Evolutionary conservation across 2,113 vertebrate genomes (phyloP).

Genomic region (Pollimyrus isidori): DNA sequence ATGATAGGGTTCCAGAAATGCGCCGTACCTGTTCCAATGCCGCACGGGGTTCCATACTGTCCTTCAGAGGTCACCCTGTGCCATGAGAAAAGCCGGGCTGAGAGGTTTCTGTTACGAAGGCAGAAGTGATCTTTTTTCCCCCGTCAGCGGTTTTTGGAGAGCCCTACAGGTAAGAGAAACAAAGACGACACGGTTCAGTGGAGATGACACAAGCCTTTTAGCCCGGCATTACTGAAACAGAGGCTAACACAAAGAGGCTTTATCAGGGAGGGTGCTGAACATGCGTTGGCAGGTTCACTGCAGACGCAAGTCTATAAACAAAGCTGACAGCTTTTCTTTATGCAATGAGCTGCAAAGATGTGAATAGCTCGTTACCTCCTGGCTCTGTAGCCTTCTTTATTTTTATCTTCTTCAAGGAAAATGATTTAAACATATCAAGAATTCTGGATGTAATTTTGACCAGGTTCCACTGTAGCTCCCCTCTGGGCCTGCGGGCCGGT

Average conservation of each 20-base stretch:
- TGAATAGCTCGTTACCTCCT: background rate
- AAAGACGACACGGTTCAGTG: background rate
- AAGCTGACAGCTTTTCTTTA: background rate
- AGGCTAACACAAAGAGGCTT: constrained; percentile 7
- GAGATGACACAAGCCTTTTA: constrained; percentile 3
- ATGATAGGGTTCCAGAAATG: background rate
- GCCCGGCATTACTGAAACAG: background rate
- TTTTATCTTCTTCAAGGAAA: background rate
- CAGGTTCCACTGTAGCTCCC: background rate
- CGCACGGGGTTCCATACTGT: background rate
- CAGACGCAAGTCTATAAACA: background rate
- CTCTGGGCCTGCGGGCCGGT: background rate
- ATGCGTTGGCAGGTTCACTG: background rate
- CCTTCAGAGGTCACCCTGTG: background rate
- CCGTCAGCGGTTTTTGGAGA: background rate
- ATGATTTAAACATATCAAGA: background rate
- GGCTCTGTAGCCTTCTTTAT: background rate
- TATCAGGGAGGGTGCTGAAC: background rate
- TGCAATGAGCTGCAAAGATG: background rate
- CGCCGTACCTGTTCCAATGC: background rate
- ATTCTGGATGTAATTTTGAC: background rate
- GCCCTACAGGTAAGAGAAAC: background rate
- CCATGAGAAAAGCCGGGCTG: background rate
- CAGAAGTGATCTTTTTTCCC: background rate
- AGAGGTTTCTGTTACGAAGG: constrained; percentile 19